These are phyloP conservation scores for Typhlichthys subterraneus DNA, from an alignment of 2,797 vertebrate species.

Conservation along the genomic window DNA sequence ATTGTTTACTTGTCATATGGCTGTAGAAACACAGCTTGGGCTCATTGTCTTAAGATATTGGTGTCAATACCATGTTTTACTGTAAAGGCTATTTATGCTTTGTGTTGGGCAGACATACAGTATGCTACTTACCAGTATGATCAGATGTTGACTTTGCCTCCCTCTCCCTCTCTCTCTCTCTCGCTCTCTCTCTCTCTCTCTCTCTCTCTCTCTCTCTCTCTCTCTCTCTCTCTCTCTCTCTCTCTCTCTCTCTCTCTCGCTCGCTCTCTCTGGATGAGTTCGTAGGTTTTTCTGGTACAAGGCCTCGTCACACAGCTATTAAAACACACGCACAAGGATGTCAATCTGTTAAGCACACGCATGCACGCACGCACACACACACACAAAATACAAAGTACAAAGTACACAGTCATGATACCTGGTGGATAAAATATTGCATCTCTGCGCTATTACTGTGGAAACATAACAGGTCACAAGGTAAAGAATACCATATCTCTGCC, in stretches of 20 bases:
- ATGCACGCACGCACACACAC: neutral
- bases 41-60: no score
- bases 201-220: slow-evolving; percentile 28
- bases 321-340: neutral
- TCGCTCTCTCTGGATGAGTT: slow-evolving; percentile 65
- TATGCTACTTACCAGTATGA: slow-evolving; percentile 84
- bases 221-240: slow-evolving; percentile 22
- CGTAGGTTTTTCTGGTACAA: slow-evolving; percentile 93
- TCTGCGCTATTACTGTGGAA: no score
- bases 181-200: slow-evolving; percentile 15
- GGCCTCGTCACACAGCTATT: slow-evolving; percentile 61
- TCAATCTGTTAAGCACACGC: slow-evolving; percentile 7
- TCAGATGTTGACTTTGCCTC: slow-evolving; percentile 75
- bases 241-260: slow-evolving; percentile 5
- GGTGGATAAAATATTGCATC: neutral
- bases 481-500: no score
- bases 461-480: neutral
- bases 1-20: no score
- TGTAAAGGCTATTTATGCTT: no score
- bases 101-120: no score
- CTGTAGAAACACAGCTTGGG: no score
- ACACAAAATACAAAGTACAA: neutral
- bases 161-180: slow-evolving; percentile 12
- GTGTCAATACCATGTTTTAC: no score
- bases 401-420: neutral